phyloP scores from a whole-genome alignment of 2,888 invertebrate genomes.

The Aspidiotus rigidus region DNA sequence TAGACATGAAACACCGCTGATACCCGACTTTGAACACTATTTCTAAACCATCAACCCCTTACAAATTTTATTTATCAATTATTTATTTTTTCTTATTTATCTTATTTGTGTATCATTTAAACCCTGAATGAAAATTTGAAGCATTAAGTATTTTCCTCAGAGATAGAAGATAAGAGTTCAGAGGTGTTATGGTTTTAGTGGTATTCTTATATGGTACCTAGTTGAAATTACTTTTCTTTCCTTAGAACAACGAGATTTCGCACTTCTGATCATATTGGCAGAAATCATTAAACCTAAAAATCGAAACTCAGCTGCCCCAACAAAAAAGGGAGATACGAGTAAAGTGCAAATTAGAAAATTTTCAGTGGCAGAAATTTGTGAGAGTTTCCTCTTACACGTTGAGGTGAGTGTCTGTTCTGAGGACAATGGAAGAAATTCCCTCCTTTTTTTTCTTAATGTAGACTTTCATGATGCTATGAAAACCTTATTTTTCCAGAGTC shows the following conservation, averaged over 20 bases:
- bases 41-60: neutral
- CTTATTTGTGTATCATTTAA: too few species aligned
- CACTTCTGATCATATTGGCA: neutral
- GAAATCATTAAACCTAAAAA: neutral
- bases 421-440: too few species aligned
- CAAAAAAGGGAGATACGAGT: neutral
- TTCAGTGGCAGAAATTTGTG: too few species aligned
- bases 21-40: neutral
- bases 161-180: conserved; percentile 1
- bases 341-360: neutral
- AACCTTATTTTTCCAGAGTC: too few species aligned
- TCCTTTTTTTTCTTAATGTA: too few species aligned
- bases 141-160: neutral
- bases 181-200: conserved; percentile 1
- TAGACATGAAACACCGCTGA: neutral
- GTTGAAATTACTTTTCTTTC: neutral
- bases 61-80: neutral
- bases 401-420: too few species aligned
- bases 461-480: too few species aligned
- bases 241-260: neutral
- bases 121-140: neutral
- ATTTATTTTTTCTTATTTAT: neutral
- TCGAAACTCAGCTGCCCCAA: neutral
- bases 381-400: neutral
- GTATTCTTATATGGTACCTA: neutral